A percentile compares a stretch with the other conserved stretches of the same genome.
Evolutionary conservation across 2,888 invertebrate genomes (phyloP).

Genomic region (Andrena dorsata): DNA sequence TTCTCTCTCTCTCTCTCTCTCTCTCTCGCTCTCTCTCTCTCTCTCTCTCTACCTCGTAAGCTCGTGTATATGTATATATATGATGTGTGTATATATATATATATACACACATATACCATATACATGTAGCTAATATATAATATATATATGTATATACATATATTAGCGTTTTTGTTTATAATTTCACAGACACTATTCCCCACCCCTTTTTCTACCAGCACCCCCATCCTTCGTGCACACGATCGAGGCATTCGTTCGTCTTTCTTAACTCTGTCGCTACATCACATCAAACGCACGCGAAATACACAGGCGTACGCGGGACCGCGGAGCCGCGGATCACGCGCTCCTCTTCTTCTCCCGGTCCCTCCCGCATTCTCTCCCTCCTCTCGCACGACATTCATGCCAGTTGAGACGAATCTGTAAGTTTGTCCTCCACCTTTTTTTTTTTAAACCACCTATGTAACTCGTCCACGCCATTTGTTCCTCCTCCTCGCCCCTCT

Average conservation of each 20-base stretch:
- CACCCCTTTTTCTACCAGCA: conserved; percentile 72
- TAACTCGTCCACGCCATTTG: background rate
- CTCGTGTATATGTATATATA: conserved; percentile 32
- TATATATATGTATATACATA: conserved; percentile 16
- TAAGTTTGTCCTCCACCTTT: conserved; percentile 32
- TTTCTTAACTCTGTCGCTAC: conserved; percentile 24
- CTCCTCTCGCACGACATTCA: background rate
- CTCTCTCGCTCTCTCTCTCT: conserved; percentile 27
- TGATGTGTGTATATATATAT: background rate
- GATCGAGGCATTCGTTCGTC: conserved; percentile 44
- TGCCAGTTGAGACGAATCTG: conserved; percentile 29
- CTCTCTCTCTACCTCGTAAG: conserved; percentile 25
- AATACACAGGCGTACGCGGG: conserved; percentile 11
- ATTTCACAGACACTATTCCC: conserved; percentile 76
- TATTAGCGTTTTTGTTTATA: conserved; percentile 42
- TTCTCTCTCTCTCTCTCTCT: conserved; percentile 20
- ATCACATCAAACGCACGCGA: conserved; percentile 21
- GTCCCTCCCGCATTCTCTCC: background rate
- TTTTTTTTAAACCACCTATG: background rate
- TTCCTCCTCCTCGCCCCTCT: background rate
- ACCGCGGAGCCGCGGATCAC: background rate
- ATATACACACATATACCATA: conserved; percentile 8
- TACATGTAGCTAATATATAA: background rate
- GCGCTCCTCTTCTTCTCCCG: background rate
- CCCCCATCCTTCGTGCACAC: conserved; percentile 68